Percentiles rank a stretch among this genome's conserved stretches.
phyloP scores from a whole-genome alignment of 2,797 vertebrate genomes.

The Pachyuromys duprasi region DNA sequence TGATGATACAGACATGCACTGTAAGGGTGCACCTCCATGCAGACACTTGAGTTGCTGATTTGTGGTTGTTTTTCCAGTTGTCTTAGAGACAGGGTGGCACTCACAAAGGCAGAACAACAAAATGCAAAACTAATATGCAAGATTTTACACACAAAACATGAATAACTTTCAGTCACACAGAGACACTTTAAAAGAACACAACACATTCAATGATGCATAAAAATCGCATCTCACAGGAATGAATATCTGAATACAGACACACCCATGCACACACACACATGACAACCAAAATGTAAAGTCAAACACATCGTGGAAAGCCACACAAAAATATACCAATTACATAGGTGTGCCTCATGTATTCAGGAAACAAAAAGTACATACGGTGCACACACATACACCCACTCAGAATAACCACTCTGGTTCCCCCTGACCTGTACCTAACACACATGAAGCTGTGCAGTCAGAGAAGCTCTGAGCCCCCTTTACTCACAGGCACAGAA shows the following conservation, averaged over 20 bases:
- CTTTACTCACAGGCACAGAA: not conserved
- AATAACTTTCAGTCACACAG: not conserved
- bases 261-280: not conserved
- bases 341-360: not conserved
- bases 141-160: not conserved
- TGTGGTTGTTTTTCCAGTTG: not conserved
- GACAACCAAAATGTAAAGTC: not conserved
- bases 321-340: not conserved
- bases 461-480: not conserved
- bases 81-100: not conserved
- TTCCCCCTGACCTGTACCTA: not conserved
- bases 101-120: not conserved
- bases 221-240: not conserved
- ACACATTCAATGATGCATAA: not conserved
- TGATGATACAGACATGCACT: not conserved
- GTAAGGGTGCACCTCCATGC: no score
- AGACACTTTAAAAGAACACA: not conserved
- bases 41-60: not conserved
- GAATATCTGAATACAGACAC: not conserved
- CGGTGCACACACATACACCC: accelerated
- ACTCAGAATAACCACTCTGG: not conserved
- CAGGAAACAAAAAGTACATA: not conserved
- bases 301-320: not conserved
- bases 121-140: not conserved
- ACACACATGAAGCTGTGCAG: not conserved